Base-by-base conservation (phyloP, 1,140 invertebrate genomes). In the Danaus plexippus region DNA sequence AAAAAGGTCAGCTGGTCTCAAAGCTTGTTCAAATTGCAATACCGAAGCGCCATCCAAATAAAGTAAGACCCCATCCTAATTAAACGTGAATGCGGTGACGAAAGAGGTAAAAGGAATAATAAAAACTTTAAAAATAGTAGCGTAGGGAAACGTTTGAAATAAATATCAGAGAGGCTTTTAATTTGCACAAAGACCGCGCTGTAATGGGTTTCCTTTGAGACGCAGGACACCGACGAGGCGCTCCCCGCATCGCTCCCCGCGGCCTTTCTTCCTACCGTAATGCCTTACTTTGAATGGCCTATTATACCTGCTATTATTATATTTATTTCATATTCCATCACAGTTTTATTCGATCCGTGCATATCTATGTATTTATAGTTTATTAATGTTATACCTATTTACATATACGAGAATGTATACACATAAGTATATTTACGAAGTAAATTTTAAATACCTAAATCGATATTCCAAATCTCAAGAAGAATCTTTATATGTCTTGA, bases 91-190 rank as follows among this genome's bases (percentile, higher is more conserved):
- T 42, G 62, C 62, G 60, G 53, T 67, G 63, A 67, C 67, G 61
- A 65, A 61, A 64, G 47, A 61, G 59, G 65, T 66, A 64, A 72
- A 75, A 65, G 65, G 61, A 69, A 64, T 65, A 67, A 66, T 64
- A 59, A 52, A 63, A 64, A 63, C 63, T 71, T 66, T 63, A 67
- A 71, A 71, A 76, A 73, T 72, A 66, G 66, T 69, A 64, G 45
- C 59, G 55, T 57, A 48, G 64, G 63, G 52, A 68, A 57, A 43
- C 51, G 55, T 59, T 70, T 66, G 67, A 73, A 73, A 73, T 75
- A 75, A 73, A 75, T 73, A 75, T 73, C 57, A 59, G 64, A 59
- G 59, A 57, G 60, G 61, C 58, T 69, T 71, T 73, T 67, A 71
- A 73, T 71, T 67, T 64, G 48, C 65, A 67, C 67, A 66, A 64